These are phyloP conservation scores for Oreotrochilus melanogaster DNA, from an alignment of 2,113 vertebrate genomes.

Conservation along the genomic window DNA sequence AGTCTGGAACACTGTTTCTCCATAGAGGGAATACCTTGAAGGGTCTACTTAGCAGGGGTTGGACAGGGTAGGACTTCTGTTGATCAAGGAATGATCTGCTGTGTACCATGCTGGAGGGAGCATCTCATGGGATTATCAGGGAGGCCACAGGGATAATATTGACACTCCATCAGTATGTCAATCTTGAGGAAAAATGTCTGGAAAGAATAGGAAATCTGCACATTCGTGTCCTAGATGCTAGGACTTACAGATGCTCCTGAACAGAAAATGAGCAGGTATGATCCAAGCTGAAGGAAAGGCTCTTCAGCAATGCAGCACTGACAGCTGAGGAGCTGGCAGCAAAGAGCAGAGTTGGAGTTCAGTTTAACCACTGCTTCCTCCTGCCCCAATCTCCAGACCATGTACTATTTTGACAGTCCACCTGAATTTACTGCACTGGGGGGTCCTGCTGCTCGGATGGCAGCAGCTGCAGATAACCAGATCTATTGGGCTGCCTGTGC, in stretches of 20 bases:
- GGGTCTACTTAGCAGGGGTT: background rate
- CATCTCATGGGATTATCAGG: background rate
- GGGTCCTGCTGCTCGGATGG: background rate
- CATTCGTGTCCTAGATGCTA: background rate
- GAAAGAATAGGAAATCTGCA: background rate
- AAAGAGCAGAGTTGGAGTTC: background rate
- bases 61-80: background rate
- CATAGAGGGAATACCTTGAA: background rate
- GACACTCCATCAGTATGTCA: background rate
- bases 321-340: background rate
- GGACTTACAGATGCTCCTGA: background rate
- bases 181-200: background rate
- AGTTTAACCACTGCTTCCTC: background rate
- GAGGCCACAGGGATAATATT: background rate
- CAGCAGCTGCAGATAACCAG: background rate
- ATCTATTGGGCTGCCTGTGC: background rate
- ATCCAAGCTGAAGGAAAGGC: rapidly evolving
- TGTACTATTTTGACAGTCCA: background rate
- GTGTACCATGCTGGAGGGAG: background rate
- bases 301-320: background rate
- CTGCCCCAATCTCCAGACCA: rapidly evolving
- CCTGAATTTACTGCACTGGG: background rate
- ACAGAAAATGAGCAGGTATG: background rate
- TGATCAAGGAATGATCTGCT: background rate
- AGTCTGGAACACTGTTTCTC: background rate